Evolutionary conservation across 2,797 vertebrate species (phyloP), one percentile per base, ranked within the genome.

Genomic region (Amniataba percoides): DNA sequence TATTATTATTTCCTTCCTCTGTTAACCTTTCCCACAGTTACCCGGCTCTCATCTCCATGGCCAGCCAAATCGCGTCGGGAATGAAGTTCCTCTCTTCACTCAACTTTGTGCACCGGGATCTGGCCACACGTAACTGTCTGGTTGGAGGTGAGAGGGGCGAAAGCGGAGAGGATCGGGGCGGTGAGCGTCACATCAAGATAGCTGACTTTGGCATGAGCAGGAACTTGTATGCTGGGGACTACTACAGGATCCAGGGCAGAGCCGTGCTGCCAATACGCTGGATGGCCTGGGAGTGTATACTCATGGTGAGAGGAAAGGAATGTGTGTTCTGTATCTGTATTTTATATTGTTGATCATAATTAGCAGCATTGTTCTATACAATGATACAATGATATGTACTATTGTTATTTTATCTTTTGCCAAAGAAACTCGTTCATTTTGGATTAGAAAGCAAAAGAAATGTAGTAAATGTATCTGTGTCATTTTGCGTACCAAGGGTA

Each of bases 211-310:
- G 97, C 60, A 99, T 98, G 97, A 98, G 97, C 92, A 95, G 97
- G 59, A 97, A 97, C 82, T 90, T 98, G 76, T 98, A 98, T 0
- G 95, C 96, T 0, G 96, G 96, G 13, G 96, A 98, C 70, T 99
- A 98, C 82, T 98, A 98, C 88, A 95, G 97, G 10, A 97, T 99
- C 80, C 97, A 98, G 83, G 97, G 97, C 71, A 88, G 97, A 3
- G 97, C 97, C 0, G 97, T 98, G 90, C 96, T 99, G 81, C 97
- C 97, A 0, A 99, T 99, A 58, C 96, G 97, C 70, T 99, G 97
- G 97, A 98, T 99, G 97, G 97, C 97, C 79, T 99, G 97, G 97
- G 97, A 99, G 90, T 97, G 97, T 68, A 98, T 98, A 79, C 97
- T 98, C 18, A 97, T 98, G 97, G 97, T 99, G 84, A 90, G 92